Evolutionary conservation across 2,888 invertebrate species (phyloP).

Genomic region (Euzetes globulus): DNA sequence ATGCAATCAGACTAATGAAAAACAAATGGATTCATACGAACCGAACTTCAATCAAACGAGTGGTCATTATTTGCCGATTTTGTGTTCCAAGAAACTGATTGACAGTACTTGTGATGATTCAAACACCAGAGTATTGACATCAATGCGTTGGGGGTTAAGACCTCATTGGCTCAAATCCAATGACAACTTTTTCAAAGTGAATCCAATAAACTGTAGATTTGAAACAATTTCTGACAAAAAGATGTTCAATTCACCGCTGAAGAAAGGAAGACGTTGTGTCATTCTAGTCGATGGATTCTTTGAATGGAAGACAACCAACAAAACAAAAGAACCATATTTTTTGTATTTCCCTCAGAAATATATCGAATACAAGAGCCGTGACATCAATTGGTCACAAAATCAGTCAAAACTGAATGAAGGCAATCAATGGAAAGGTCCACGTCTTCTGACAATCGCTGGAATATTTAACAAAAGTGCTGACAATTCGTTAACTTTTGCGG

Average conservation of each 20-base stretch:
- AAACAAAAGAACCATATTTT: slow-evolving; percentile 63
- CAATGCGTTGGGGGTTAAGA: slow-evolving; percentile 79
- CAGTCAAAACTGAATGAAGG: slow-evolving; percentile 48
- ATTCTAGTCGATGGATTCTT: slow-evolving; percentile 72
- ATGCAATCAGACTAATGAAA: not conserved
- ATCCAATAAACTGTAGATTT: slow-evolving; percentile 69
- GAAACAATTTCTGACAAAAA: slow-evolving; percentile 64
- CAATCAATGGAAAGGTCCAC: slow-evolving; percentile 57
- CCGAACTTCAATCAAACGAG: not conserved
- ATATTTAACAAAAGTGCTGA: slow-evolving; percentile 56
- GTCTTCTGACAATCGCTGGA: slow-evolving; percentile 66
- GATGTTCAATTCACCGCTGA: slow-evolving; percentile 60
- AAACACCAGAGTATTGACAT: slow-evolving; percentile 45
- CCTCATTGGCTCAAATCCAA: slow-evolving; percentile 69
- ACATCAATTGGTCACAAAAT: slow-evolving; percentile 45
- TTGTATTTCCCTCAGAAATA: slow-evolving; percentile 60
- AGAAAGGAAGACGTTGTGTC: slow-evolving; percentile 65
- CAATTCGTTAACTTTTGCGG: slow-evolving; percentile 61
- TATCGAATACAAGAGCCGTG: slow-evolving; percentile 51
- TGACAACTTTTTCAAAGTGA: slow-evolving; percentile 54
- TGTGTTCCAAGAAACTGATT: not conserved
- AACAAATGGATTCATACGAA: not conserved
- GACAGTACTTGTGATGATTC: not conserved
- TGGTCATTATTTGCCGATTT: not conserved
- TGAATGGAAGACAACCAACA: slow-evolving; percentile 45